Evolutionary conservation across 2,888 invertebrate genomes (phyloP).

Genomic region (Volucella inanis): DNA sequence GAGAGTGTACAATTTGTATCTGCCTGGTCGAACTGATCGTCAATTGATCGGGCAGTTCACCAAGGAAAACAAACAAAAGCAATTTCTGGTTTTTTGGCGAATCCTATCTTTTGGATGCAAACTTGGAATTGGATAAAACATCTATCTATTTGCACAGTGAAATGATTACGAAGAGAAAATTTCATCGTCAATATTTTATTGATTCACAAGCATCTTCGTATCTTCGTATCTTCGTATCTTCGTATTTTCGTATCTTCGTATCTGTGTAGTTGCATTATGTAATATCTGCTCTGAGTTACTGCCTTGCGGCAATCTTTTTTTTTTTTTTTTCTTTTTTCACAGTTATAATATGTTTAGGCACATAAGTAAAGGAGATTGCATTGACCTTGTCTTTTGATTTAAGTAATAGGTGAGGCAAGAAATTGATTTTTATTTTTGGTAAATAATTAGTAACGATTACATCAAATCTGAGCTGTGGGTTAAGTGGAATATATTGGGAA

Average conservation of each 20-base stretch:
- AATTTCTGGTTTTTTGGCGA: constrained; percentile 31
- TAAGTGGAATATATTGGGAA: constrained; percentile 20
- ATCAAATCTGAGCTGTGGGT: not conserved
- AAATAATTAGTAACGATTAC: constrained; percentile 27
- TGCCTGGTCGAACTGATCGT: too few species aligned
- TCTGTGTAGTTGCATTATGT: constrained; percentile 22
- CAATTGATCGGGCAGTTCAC: not conserved
- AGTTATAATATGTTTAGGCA: not conserved
- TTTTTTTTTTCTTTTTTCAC: not conserved
- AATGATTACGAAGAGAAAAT: constrained; percentile 23
- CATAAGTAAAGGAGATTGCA: not conserved
- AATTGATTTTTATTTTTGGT: constrained; percentile 3
- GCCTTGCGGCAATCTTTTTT: not conserved
- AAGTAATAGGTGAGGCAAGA: constrained; percentile 30
- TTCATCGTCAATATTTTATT: constrained; percentile 35
- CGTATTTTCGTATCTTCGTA: not conserved
- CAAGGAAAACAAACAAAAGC: constrained; percentile 17
- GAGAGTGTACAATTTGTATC: not conserved
- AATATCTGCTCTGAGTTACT: constrained; percentile 41
- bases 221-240: not conserved
- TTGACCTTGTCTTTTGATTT: constrained; percentile 47
- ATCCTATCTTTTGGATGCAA: not conserved
- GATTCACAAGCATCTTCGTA: not conserved
- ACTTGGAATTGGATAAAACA: not conserved
- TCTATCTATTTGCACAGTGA: not conserved